Percentiles rank a stretch among this genome's conserved stretches.
Conservation (phyloP, 2,113 vertebrate species). For the Progne subis region DNA sequence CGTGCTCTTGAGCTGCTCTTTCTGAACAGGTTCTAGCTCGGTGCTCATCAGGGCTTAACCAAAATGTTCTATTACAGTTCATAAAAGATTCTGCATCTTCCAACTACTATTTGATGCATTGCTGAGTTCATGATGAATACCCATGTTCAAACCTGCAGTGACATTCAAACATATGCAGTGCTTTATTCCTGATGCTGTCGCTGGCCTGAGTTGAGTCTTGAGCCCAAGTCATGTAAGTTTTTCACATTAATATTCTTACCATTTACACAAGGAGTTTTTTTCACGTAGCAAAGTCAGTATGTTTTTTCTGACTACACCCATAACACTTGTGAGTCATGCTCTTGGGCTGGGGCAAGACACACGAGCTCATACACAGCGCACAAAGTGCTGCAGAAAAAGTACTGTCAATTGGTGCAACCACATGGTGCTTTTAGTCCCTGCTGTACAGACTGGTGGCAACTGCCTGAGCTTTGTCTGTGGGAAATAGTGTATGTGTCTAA, state of each 20-base stretch:
- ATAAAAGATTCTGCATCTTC: not conserved
- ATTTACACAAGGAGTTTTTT: not conserved
- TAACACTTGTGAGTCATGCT: not conserved
- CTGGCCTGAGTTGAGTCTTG: not conserved
- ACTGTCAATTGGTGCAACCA: not conserved
- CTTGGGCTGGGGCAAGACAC: not conserved
- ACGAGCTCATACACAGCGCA: not conserved
- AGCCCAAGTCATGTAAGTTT: not conserved
- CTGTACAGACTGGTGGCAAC: not conserved
- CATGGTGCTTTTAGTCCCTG: not conserved
- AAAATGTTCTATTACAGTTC: not conserved
- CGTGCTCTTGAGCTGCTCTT: not conserved
- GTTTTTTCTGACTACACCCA: not conserved
- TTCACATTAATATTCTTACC: not conserved
- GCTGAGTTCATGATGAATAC: not conserved
- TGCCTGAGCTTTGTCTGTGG: not conserved
- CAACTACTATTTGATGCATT: not conserved
- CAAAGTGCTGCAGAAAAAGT: not conserved
- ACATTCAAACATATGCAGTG: not conserved
- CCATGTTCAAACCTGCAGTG: not conserved
- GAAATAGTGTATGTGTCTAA: not conserved
- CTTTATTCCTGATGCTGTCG: not conserved
- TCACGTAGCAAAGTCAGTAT: rapidly evolving
- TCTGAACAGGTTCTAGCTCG: not conserved
- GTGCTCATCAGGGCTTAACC: not conserved